Evolutionary conservation across 2,113 vertebrate species (phyloP), one percentile per base, ranked within the genome.

Genomic region (Syrrhaptes paradoxus): DNA sequence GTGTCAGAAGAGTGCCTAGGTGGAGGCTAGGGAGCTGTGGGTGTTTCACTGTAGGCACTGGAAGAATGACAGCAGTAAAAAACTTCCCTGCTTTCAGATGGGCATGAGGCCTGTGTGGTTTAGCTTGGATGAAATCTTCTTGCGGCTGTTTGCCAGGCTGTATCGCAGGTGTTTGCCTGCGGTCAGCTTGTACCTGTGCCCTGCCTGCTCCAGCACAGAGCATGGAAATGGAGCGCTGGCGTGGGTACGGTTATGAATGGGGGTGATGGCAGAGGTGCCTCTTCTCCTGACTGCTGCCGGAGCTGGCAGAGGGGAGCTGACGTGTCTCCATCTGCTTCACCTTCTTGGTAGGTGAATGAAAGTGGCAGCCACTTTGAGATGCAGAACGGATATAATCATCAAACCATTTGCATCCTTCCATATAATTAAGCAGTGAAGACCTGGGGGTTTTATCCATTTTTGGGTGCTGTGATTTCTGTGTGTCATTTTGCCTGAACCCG

Each of bases 191-290:
- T 1, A 5, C 1, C 41, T 6, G 32, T 49, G 43, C 21, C 36
- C 12, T 29, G 36, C 49, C 34, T 4, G 15, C 49, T 22, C 6
- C 0, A 2, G 38, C 61, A 5, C 0, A 0, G 24, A 14, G 21
- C 3, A 1, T 52, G 80, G 49, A 6, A 36, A 2, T 0, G 0
- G 16, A 38, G 38, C 11, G 2, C 65, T 78, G 70, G 2, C 1
- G 4, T 52, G 51, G 55, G 1, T 49, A 41, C 13, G 2, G 0
- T 0, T 62, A 70, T 66, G 46, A 29, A 17, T 4, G 4, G 21
- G 1, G 1, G 2, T 2, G 7, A 20, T 10, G 46, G 45, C 2
- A 3, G 59, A 20, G 20, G 2, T 36, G 45, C 7, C 38, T 19
- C 54, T 41, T 32, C 31, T 67, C 5, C 0, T 29, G 13, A 8